Base-by-base conservation (phyloP, 1,140 invertebrate species). In the Eurosta solidaginis region DNA sequence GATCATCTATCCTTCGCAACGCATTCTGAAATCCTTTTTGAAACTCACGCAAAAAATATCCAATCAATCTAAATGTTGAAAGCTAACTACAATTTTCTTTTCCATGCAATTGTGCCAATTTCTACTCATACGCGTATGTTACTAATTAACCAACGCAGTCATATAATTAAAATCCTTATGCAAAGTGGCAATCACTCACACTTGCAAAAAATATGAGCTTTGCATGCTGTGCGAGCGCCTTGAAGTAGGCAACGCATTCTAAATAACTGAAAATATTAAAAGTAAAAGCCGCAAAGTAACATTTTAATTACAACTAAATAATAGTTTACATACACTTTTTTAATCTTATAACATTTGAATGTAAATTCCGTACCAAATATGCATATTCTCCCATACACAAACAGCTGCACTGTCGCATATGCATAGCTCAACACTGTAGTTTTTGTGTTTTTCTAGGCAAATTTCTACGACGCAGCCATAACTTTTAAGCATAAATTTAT, bases 231-330 rank as follows among this genome's bases (percentile, higher is more conserved):
- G 17, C 59, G 2, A 6, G 59, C 59, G 59, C 59, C 59, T 68
- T 68, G 59, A 40, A 68, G 59, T 29, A 68, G 59, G 33, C 33
- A 68, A 68, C 59, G 33, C 33, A 20, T 27, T 29, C n/a, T n/a
- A n/a, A n/a, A n/a, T n/a, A n/a, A n/a, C n/a, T n/a, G n/a, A n/a
- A 20, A 14, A 5, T 12, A 68, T 40, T 68, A n/a, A 29, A 27
- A 75, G 47, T 22, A 4, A 74, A 29, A 74, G 45, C 44, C n/a
- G 20, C 74, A 27, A 47, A 75, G 22, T 33, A 27, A 75, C 44
- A 75, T 75, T 47, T 29, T 75, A 75, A 75, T 75, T 47, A 75
- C 42, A 27, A 47, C 44, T 75, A 75, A 75, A 45, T 75, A 75
- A 47, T 47, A 75, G 47, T 49, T 9, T 12, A 20, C 47, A 68